Percentiles rank a stretch among this genome's conserved stretches.
These are phyloP conservation scores for Botrylloides violaceus DNA, from an alignment of 23 tunicate species.

Conservation along the genomic window DNA sequence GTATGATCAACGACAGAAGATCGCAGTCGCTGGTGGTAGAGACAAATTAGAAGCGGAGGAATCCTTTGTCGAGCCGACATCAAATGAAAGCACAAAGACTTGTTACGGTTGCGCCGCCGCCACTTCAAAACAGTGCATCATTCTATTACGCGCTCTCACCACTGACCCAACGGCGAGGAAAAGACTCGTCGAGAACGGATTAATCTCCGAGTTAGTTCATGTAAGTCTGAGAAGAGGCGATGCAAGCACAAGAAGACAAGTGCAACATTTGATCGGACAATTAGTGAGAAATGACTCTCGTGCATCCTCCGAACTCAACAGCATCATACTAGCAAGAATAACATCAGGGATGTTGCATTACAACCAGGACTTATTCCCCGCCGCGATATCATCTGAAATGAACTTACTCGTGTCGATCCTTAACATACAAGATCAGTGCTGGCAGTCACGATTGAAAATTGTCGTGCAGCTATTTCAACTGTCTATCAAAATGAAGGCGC, in stretches of 20 bases:
- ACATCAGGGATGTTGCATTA: slow-evolving; percentile 74
- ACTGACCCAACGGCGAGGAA: slow-evolving; percentile 57
- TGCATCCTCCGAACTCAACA: slow-evolving; percentile 68
- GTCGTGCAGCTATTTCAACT: slow-evolving; percentile 71
- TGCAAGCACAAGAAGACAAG: slow-evolving; percentile 67
- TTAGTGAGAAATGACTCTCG: slow-evolving; percentile 52
- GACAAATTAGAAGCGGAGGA: neutral
- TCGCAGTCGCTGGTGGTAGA: slow-evolving; percentile 28
- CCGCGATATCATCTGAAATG: slow-evolving; percentile 74
- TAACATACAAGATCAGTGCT: slow-evolving; percentile 50
- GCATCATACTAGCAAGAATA: slow-evolving; percentile 49
- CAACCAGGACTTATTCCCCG: slow-evolving; percentile 74
- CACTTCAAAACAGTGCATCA: slow-evolving; percentile 59
- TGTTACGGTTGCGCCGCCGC: slow-evolving; percentile 94
- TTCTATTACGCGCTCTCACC: slow-evolving; percentile 72
- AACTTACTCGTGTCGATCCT: slow-evolving; percentile 63
- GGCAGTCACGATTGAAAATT: slow-evolving; percentile 76
- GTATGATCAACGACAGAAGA: slow-evolving; percentile 64
- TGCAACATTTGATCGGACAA: slow-evolving; percentile 71
- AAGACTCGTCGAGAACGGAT: slow-evolving; percentile 41
- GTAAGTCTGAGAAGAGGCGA: slow-evolving; percentile 56
- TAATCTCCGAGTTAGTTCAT: slow-evolving; percentile 55
- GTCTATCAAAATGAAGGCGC: slow-evolving; percentile 44
- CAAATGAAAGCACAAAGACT: slow-evolving; percentile 50
- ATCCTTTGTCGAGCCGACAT: slow-evolving; percentile 5